phyloP scores from a whole-genome alignment of 2,113 vertebrate genomes.

The Prionailurus bengalensis region DNA sequence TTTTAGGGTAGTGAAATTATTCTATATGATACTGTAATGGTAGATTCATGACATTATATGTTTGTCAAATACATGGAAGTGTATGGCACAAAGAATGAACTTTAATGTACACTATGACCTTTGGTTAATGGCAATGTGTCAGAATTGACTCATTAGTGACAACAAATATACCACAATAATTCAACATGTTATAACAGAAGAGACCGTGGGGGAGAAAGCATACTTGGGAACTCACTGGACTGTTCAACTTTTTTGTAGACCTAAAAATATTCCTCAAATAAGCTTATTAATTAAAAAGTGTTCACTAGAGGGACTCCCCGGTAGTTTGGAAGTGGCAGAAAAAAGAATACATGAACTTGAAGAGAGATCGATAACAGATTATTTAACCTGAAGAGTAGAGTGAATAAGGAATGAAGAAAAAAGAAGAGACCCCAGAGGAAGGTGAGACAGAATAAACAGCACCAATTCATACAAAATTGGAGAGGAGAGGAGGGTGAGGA shows the following conservation, averaged over 20 bases:
- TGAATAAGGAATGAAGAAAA: not conserved
- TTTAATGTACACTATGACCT: not conserved
- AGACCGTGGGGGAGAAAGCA: not conserved
- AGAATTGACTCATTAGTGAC: not conserved
- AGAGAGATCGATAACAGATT: not conserved
- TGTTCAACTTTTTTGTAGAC: not conserved
- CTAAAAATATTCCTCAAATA: not conserved
- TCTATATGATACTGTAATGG: not conserved
- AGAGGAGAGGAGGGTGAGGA: not conserved
- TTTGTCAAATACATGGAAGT: not conserved
- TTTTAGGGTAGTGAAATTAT: not conserved
- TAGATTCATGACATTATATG: not conserved
- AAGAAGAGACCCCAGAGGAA: not conserved
- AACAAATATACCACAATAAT: not conserved
- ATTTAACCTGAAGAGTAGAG: not conserved
- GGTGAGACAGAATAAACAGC: not conserved
- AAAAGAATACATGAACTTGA: not conserved
- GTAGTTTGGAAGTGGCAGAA: not conserved
- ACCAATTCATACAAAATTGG: not conserved
- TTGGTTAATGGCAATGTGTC: not conserved
- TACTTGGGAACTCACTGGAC: not conserved
- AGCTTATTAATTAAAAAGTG: not conserved
- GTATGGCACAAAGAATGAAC: not conserved
- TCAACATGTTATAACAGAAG: not conserved
- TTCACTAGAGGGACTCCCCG: not conserved